Base-by-base conservation (phyloP, 2,113 vertebrate species). In the Hippopotamus amphibius region DNA sequence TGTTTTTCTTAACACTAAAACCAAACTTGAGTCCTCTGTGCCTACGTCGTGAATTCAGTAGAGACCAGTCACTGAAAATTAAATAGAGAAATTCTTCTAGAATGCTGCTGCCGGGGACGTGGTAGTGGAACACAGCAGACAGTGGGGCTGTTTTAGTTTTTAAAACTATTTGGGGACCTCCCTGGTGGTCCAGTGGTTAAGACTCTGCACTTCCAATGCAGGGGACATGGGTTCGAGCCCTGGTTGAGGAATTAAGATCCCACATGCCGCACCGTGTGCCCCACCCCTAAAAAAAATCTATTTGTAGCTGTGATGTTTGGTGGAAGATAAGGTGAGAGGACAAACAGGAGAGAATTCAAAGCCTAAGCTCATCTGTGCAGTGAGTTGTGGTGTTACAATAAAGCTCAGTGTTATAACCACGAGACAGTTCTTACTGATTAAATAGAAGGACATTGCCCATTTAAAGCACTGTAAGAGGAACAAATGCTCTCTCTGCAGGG, bases 1-100 rank as follows among this genome's bases (percentile, higher is more conserved):
- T 46, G 26, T 33, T 94, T 80, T 88, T 68, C 82, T 86, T 26
- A 84, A 65, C 17, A 28, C 10, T 17, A 88, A 91, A 93, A 33
- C 41, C 46, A 41, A 88, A 63, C 0, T 2, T 50, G 48, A 24
- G 2, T 14, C 17, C 41, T 59, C 53, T 90, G 21, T 9, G 46
- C 4, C 0, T 43, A 26, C 0, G 12, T 74, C 69, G 41, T 14
- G 9, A 74, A 57, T 77, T 79, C 90, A 57, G 46, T 17, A 26
- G 66, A 63, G 72, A 65, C 0, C 0, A 46, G 33, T 55, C 16
- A 89, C 43, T 68, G 50, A 68, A 48, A 86, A 48, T 55, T 14
- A 30, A 85, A 88, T 1, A 41, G 92, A 88, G 76, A 61, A 17
- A 66, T 48, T 21, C 24, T 86, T 71, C 57, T 21, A n/a, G 33